Evolutionary conservation across 2,113 vertebrate genomes (phyloP), one percentile per base, ranked within the genome.

Genomic region (Pseudolaguvia tuberculata): DNA sequence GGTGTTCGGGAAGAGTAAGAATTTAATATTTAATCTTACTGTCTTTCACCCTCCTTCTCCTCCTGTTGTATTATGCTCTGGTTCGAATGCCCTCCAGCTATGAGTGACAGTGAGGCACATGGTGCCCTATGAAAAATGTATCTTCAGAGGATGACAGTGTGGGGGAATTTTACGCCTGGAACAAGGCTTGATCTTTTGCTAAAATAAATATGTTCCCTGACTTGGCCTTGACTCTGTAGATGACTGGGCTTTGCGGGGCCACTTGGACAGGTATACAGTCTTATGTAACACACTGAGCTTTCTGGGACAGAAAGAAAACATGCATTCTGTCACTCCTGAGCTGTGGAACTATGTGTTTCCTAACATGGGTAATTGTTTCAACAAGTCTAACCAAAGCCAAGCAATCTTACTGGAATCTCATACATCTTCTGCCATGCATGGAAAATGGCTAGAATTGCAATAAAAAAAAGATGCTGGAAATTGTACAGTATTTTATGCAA

Each of bases 1-100:
- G 75, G 77, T 80, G 80, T 82, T 78, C 47, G 42, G 71, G 79
- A 84, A 80, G 81, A 81, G 78, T 76, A 72, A 73, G 52, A 82
- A 73, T 79, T 83, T 80, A 85, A 83, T 83, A 85, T 84, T 84
- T 84, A 81, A 84, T 83, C 68, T 78, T 78, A 73, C 39, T 48
- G 14, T 35, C 63, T 68, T 74, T 80, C 14, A 65, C 71, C 35
- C 52, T 58, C 52, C 53, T 52, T 70, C 71, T 70, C 74, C 76
- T 77, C 47, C 61, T 42, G 68, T 83, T 75, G 56, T 70, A 78
- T 63, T 76, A 73, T 76, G 79, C 73, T 72, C 29, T 47, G 1
- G 75, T 82, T 81, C 69, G 59, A 73, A 72, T 82, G 79, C 80
- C 80, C 80, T 55, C 74, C 80, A 82, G 84, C 79, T 73, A 80